Percentiles rank a stretch among this genome's conserved stretches.
These are phyloP conservation scores for Emydocephalus ijimae DNA, from an alignment of 2,113 vertebrate genomes.

Conservation along the genomic window DNA sequence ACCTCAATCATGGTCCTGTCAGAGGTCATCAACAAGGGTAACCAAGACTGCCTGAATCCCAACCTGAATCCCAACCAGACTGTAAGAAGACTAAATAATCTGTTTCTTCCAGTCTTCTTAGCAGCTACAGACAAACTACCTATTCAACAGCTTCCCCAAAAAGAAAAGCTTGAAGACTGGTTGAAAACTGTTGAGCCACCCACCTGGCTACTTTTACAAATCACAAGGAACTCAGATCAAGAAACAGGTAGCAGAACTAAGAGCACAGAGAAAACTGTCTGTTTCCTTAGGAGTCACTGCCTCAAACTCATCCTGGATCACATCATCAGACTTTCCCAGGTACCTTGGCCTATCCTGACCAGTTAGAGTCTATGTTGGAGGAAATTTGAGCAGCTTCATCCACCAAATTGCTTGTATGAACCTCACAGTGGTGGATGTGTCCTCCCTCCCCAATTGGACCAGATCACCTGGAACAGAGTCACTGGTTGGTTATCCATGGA, in stretches of 20 bases:
- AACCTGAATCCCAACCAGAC: not conserved
- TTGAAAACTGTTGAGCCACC: not conserved
- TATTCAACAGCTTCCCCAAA: not conserved
- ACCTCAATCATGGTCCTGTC: not conserved
- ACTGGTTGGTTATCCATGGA: not conserved
- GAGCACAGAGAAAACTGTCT: not conserved
- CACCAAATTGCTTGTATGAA: not conserved
- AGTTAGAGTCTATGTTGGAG: not conserved
- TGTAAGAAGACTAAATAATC: not conserved
- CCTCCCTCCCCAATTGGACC: not conserved
- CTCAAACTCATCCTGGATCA: not conserved
- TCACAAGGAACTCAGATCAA: not conserved
- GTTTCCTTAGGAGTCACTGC: not conserved
- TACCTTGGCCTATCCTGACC: not conserved
- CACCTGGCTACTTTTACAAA: not conserved
- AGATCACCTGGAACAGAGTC: not conserved
- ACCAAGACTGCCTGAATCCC: not conserved
- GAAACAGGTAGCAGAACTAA: not conserved
- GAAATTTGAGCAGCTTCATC: not conserved
- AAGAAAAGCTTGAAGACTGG: not conserved
- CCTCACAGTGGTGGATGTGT: not conserved
- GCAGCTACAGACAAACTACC: not conserved
- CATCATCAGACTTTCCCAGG: not conserved
- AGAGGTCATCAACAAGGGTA: not conserved
- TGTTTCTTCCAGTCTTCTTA: not conserved